Conservation (phyloP, 2,797 vertebrate species). For the Enteromius viviparus region DNA sequence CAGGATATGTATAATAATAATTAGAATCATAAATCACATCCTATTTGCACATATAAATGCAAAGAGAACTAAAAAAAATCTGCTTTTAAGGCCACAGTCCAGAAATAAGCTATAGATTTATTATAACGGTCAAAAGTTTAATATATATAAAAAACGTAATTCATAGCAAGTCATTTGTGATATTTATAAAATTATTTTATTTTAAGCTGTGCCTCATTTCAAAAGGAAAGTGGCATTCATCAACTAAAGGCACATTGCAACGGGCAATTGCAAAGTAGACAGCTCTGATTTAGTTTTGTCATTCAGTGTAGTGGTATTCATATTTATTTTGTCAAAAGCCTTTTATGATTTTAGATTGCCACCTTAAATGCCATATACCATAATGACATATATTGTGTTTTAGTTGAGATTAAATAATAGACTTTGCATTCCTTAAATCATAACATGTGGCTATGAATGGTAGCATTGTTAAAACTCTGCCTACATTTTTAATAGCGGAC, state of each 20-base stretch:
- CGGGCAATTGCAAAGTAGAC: background rate
- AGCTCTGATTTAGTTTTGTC: conserved; percentile 5
- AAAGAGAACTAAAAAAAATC: background rate
- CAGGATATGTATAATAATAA: background rate
- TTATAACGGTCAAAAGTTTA: background rate
- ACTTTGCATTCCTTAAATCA: background rate
- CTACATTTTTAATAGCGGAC: background rate
- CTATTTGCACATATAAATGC: background rate
- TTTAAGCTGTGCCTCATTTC: background rate
- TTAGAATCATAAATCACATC: background rate
- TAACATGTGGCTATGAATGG: background rate
- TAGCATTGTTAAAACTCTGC: background rate
- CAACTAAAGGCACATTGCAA: background rate
- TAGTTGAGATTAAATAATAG: background rate
- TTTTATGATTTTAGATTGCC: background rate
- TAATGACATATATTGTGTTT: conserved; percentile 2
- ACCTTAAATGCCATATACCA: conserved; percentile 3
- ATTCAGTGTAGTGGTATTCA: background rate
- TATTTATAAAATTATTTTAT: background rate
- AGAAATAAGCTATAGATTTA: background rate
- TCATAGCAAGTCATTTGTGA: background rate
- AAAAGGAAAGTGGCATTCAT: background rate
- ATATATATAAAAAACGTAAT: background rate
- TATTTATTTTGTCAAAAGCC: background rate
- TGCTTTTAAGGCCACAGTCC: background rate